Evolutionary conservation across 2,113 vertebrate species (phyloP).

Genomic region (Ondatra zibethicus): DNA sequence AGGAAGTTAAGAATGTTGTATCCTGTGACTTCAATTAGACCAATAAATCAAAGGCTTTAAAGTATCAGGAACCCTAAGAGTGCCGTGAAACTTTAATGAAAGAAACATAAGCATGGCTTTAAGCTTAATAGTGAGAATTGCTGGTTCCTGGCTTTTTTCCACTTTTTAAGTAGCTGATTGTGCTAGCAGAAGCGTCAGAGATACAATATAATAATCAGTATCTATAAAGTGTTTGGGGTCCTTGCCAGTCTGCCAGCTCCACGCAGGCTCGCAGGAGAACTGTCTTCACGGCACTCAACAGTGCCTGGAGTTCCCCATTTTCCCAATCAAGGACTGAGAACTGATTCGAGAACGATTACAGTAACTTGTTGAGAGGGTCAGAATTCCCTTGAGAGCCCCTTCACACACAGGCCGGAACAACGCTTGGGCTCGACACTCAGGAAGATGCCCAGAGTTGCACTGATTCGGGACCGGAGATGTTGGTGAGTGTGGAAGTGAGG

Average conservation of each 20-base stretch:
- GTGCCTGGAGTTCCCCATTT: background rate
- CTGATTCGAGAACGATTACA: background rate
- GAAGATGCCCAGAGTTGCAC: background rate
- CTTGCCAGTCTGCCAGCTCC: background rate
- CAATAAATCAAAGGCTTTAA: background rate
- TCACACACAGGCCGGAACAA: background rate
- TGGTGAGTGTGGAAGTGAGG: background rate
- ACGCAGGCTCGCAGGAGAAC: fast-evolving
- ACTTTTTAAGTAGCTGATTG: background rate
- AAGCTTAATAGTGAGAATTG: background rate
- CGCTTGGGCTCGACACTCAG: background rate
- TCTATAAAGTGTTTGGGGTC: no score
- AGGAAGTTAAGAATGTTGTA: background rate
- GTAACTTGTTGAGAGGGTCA: background rate
- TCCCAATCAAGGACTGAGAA: background rate
- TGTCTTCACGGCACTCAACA: background rate
- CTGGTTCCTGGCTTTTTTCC: background rate
- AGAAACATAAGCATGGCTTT: background rate
- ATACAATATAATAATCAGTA: background rate
- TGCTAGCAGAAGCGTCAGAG: background rate
- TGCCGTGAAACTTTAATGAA: conserved; percentile 14
- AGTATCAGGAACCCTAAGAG: background rate
- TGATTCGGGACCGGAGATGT: background rate
- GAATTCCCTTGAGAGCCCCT: background rate
- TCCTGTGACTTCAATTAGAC: conserved; percentile 5